These are phyloP conservation scores for Brachionus calyciflorus DNA, from an alignment of 1,140 invertebrate genomes.

Conservation along the genomic window DNA sequence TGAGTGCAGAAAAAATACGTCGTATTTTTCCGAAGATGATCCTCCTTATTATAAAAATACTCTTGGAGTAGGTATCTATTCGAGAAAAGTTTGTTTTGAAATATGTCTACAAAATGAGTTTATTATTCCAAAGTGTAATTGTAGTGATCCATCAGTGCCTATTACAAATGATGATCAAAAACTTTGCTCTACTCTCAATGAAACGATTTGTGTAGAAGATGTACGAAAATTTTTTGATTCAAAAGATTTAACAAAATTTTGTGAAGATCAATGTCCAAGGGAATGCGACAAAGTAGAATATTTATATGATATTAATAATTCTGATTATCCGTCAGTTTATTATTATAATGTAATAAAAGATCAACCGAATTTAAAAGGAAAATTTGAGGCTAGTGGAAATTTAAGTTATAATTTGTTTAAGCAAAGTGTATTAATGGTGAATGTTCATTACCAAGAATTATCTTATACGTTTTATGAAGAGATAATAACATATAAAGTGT, in stretches of 20 bases:
- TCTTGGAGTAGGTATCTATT: neutral
- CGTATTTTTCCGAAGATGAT: neutral
- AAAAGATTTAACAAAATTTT: neutral
- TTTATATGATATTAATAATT: neutral
- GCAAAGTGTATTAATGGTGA: slow-evolving; percentile 24
- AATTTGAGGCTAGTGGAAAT: neutral
- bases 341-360: neutral
- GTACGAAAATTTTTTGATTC: neutral
- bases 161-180: neutral
- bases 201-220: neutral
- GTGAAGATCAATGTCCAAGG: neutral
- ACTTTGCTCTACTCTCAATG: neutral
- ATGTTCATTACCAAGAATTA: slow-evolving; percentile 17
- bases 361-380: neutral
- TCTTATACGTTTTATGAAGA: neutral
- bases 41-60: neutral
- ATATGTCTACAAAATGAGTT: neutral
- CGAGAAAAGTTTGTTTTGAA: slow-evolving; percentile 10
- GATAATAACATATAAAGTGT: neutral
- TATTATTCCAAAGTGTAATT: slow-evolving; percentile 20
- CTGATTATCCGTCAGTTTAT: neutral
- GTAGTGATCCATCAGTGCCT: slow-evolving; percentile 12
- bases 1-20: neutral
- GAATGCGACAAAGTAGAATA: slow-evolving; percentile 2
- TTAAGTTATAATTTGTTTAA: neutral